A percentile compares a stretch with the other conserved stretches of the same genome.
Conservation (phyloP, 2,113 vertebrate genomes). For the Pipa parva region DNA sequence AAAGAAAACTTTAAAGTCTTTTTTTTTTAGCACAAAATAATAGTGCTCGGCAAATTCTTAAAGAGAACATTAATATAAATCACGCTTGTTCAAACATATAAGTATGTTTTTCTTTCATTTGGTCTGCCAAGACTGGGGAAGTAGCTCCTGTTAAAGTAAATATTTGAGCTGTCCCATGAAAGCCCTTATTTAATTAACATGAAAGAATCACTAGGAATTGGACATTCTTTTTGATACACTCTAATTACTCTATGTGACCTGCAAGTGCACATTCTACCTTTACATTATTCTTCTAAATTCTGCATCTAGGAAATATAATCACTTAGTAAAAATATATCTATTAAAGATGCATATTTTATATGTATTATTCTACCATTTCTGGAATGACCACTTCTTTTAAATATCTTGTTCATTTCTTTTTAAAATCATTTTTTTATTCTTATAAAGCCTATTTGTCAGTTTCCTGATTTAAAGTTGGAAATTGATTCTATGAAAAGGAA, state of each 20-base stretch:
- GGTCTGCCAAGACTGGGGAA: background rate
- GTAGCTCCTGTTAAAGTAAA: slow-evolving; percentile 18
- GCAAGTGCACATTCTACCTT: background rate
- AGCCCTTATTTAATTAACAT: slow-evolving; percentile 25
- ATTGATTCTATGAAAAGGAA: background rate
- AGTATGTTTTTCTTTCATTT: slow-evolving; percentile 11
- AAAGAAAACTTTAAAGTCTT: background rate
- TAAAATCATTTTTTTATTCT: too few species aligned
- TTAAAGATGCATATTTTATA: background rate
- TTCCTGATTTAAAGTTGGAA: background rate
- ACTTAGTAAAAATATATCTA: background rate
- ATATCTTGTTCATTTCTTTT: too few species aligned
- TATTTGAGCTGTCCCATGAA: slow-evolving; percentile 22
- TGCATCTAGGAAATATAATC: background rate
- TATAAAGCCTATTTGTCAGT: background rate
- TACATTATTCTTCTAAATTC: background rate
- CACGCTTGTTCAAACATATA: background rate
- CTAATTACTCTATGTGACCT: slow-evolving; percentile 8
- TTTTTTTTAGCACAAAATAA: background rate
- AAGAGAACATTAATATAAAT: slow-evolving; percentile 16
- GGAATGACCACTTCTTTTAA: background rate
- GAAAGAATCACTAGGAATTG: slow-evolving; percentile 11
- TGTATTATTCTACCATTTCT: background rate
- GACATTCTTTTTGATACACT: background rate
- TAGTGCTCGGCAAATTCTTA: background rate